phyloP scores from a whole-genome alignment of 2,888 invertebrate species.

The Hydrotaea cyrtoneurina region DNA sequence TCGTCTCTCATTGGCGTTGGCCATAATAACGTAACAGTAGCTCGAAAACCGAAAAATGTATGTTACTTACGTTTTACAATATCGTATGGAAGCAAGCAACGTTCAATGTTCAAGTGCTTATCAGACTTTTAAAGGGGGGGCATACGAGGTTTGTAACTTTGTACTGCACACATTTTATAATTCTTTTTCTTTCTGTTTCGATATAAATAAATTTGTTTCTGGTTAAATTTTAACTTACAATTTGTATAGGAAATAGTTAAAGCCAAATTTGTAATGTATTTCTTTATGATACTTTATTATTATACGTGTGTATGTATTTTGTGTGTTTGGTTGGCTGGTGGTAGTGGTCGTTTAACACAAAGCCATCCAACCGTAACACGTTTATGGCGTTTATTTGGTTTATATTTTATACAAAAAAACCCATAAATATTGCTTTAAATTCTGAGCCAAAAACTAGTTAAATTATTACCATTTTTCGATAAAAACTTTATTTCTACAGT shows the following conservation, averaged over 20 bases:
- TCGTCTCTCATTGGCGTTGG: not conserved
- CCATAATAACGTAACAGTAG: conserved; percentile 29
- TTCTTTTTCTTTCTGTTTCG: not conserved
- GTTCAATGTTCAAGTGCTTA: conserved; percentile 11
- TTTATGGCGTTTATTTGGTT: conserved; percentile 56
- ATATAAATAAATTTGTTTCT: conserved; percentile 17
- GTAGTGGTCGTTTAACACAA: conserved; percentile 32
- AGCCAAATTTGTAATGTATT: conserved; percentile 28
- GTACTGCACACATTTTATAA: not conserved
- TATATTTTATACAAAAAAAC: conserved; percentile 40
- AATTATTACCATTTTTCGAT: conserved; percentile 2
- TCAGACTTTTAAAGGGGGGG: not conserved
- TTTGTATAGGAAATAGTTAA: conserved; percentile 22
- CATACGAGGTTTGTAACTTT: not conserved
- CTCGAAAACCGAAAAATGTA: conserved; percentile 34
- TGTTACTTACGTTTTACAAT: conserved; percentile 32
- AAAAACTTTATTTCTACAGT: too few species aligned
- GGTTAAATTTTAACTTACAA: conserved; percentile 45
- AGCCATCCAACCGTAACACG: conserved; percentile 50
- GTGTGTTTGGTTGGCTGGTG: conserved; percentile 34
- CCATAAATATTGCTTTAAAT: not conserved
- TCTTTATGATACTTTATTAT: not conserved
- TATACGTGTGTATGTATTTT: conserved; percentile 6
- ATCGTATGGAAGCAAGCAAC: not conserved
- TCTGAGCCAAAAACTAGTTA: not conserved